phyloP scores from a whole-genome alignment of 30 jellyfish, hydroid and myxozoan species.

The Pseudorhiza aurosa region DNA sequence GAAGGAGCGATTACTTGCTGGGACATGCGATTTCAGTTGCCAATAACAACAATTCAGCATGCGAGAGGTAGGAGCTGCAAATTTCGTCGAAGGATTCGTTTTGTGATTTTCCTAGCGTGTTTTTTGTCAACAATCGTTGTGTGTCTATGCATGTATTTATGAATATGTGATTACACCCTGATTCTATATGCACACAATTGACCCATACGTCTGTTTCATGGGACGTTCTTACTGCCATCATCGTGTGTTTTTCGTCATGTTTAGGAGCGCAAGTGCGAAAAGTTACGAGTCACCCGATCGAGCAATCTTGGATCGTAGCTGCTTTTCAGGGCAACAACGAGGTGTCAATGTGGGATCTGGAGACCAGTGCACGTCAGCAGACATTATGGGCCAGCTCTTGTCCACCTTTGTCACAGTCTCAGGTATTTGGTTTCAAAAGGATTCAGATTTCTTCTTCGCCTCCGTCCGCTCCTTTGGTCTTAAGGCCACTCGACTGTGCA shows the following conservation, averaged over 20 bases:
- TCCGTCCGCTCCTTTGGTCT: too few relatives aligned
- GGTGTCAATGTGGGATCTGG: slow-evolving; percentile 98
- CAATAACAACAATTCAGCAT: slow-evolving; percentile 85
- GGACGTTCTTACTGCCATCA: too few relatives aligned
- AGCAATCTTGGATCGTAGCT: slow-evolving; percentile 95
- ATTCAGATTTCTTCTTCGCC: too few relatives aligned
- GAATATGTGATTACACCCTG: too few relatives aligned
- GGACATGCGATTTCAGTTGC: slow-evolving; percentile 98
- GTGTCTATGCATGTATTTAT: too few relatives aligned
- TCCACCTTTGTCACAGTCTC: slow-evolving; percentile 95
- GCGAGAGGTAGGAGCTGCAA: slow-evolving; percentile 71
- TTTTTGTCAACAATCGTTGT: too few relatives aligned
- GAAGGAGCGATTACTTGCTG: slow-evolving; percentile 95
- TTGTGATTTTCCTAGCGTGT: too few relatives aligned
- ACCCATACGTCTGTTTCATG: too few relatives aligned
- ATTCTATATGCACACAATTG: too few relatives aligned
- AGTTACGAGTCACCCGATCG: slow-evolving; percentile 77
- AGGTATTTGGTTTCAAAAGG: slow-evolving; percentile 64
- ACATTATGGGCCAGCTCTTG: slow-evolving; percentile 97
- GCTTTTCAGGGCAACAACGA: slow-evolving; percentile 97
- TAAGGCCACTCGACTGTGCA: too few relatives aligned
- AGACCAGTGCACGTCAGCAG: slow-evolving; percentile 93
- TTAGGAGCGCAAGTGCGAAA: slow-evolving; percentile 86
- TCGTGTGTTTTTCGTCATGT: too few relatives aligned
- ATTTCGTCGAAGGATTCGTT: too few relatives aligned